A percentile compares a stretch with the other conserved stretches of the same genome.
Conservation (phyloP, 2,797 vertebrate genomes). For the Eleutherodactylus coqui region DNA sequence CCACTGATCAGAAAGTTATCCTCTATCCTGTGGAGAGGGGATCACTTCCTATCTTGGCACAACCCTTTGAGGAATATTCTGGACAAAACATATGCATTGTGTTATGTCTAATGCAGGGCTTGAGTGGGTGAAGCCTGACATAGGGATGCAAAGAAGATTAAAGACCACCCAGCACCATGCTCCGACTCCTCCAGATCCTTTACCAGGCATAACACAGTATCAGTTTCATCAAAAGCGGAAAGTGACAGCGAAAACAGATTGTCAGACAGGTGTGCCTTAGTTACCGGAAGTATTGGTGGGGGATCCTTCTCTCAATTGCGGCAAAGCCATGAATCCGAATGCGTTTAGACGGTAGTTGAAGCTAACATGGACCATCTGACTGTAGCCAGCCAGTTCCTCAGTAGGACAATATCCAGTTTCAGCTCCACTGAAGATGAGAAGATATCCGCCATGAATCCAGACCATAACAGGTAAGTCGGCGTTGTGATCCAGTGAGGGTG, state of each 20-base stretch:
- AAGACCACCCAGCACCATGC: too few relatives aligned
- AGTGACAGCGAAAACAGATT: neutral
- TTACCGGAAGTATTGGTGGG: constrained; percentile 79
- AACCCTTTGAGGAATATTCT: too few relatives aligned
- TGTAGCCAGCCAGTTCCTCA: constrained; percentile 72
- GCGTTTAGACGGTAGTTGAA: constrained; percentile 83
- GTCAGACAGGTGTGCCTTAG: neutral
- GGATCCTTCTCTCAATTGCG: constrained; percentile 77
- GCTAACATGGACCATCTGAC: constrained; percentile 77
- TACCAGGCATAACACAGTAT: too few relatives aligned
- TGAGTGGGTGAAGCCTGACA: too few relatives aligned
- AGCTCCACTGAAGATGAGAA: constrained; percentile 77
- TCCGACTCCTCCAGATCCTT: too few relatives aligned
- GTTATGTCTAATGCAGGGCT: too few relatives aligned
- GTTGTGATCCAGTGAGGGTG: constrained; percentile 69
- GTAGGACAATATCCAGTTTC: constrained; percentile 76
- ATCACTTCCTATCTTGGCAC: too few relatives aligned
- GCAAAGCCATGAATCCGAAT: constrained; percentile 81
- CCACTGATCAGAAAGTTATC: too few relatives aligned
- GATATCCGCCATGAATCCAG: constrained; percentile 80
- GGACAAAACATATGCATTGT: too few relatives aligned
- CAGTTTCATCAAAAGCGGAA: too few relatives aligned
- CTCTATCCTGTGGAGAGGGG: too few relatives aligned
- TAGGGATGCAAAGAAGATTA: too few relatives aligned
- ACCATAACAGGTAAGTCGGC: constrained; percentile 78